A percentile compares a stretch with the other conserved stretches of the same genome.
Conservation (phyloP, 2,113 vertebrate species). For the Eulacestoma nigropectus region DNA sequence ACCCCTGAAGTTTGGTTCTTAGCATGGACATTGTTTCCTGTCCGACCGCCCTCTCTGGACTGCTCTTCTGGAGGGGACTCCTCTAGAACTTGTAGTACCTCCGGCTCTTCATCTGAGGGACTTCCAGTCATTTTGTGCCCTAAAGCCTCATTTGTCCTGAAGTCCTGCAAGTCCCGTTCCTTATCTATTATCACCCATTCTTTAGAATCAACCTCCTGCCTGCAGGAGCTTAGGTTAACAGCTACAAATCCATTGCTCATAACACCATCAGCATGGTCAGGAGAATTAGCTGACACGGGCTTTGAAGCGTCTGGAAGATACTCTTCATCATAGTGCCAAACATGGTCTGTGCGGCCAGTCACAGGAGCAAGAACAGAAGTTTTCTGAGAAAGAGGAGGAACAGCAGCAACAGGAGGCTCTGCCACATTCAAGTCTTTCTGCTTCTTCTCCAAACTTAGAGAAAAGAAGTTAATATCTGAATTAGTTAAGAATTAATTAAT, state of each 20-base stretch:
- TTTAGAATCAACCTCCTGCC: conserved; percentile 89
- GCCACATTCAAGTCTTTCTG: conserved; percentile 67
- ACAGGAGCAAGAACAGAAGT: conserved; percentile 46
- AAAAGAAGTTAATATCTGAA: conserved; percentile 37
- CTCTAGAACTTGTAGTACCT: conserved; percentile 83
- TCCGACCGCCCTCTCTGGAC: conserved; percentile 56
- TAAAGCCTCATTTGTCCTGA: conserved; percentile 76
- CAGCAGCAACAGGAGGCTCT: conserved; percentile 63
- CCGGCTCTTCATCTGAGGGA: conserved; percentile 90
- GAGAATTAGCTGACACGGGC: conserved; percentile 80
- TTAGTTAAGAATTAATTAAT: conserved; percentile 5
- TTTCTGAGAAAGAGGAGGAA: conserved; percentile 70
- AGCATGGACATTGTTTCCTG: conserved; percentile 25
- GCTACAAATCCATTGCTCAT: conserved; percentile 91
- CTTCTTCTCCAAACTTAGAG: conserved; percentile 80
- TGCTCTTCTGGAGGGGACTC: conserved; percentile 77
- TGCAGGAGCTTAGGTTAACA: conserved; percentile 90
- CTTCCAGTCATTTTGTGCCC: conserved; percentile 81
- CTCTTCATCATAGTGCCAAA: conserved; percentile 95
- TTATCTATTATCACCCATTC: conserved; percentile 97
- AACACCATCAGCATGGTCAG: conserved; percentile 84
- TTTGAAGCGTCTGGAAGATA: conserved; percentile 84
- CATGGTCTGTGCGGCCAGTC: conserved; percentile 69
- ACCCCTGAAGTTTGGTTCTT: conserved; percentile 59
- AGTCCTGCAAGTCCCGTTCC: conserved; percentile 80